Base-by-base conservation (phyloP, 2,113 vertebrate genomes). In the Ciconia boyciana region DNA sequence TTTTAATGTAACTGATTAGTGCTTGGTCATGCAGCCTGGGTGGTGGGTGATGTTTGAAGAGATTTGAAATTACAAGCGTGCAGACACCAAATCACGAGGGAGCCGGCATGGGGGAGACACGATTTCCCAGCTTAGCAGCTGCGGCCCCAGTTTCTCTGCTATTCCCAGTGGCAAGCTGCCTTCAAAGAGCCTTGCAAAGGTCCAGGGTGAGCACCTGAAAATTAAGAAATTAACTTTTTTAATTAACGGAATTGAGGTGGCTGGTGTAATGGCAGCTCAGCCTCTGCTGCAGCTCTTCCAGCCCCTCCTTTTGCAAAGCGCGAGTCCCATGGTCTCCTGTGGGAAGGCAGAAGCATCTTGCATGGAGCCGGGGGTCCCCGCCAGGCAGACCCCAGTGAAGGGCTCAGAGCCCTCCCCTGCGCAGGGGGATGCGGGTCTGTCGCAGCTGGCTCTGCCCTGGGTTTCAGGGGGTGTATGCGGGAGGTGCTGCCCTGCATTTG, bases 161-260 rank as follows among this genome's bases (percentile, higher is more conserved):
- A 49, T 89, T 94, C 80, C 84, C 75, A 44, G 34, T 8, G 36
- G 83, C 76, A 80, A 74, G 26, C 55, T 88, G 72, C 76, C 43
- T 94, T 81, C 60, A 46, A 65, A 92, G 71, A 81, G 32, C 68
- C 43, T 39, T 58, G 29, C 82, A 83, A 83, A 77, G 71, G 64
- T 70, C 85, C 0, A 1, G 68, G 92, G 90, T 80, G 51, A 96
- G 85, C 66, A 28, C 72, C 81, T 68, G 58, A 86, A 96, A 93
- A 96, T 95, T 89, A 96, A 92, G 90, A 94, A 90, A 96, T 93
- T 93, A 95, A 77, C 87, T 90, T 91, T 39, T 93, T 90, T 88
- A 96, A 96, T 96, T 95, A 94, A 94, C 1, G 0, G 71, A 83
- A 81, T 32, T 24, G 85, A 81, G 49, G 79, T 70, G 75, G 46